Conservation (phyloP, 1,140 invertebrate species). For the Drosophila hydei region DNA sequence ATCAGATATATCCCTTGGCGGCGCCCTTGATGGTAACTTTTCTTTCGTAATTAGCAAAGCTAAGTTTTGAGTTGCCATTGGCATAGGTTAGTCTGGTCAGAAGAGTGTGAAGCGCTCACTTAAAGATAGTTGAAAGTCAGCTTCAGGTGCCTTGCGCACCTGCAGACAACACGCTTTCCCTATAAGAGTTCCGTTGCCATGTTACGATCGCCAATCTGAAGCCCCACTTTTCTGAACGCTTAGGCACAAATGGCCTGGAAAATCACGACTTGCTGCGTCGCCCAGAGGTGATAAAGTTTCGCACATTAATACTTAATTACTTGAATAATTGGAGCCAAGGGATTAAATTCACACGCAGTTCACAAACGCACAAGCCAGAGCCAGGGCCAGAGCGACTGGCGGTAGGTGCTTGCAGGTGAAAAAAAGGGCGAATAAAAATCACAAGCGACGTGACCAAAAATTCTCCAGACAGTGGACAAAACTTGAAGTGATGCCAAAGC, state of each 20-base stretch:
- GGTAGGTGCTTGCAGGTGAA: conserved; percentile 57
- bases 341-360: conserved; percentile 74
- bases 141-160: no score
- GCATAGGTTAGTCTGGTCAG: no score
- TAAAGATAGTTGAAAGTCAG: no score
- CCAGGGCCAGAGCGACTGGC: conserved; percentile 8
- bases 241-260: conserved; percentile 75
- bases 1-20: conserved; percentile 36
- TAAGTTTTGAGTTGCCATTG: background rate
- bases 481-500: conserved; percentile 77
- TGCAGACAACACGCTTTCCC: no score
- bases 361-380: conserved; percentile 17
- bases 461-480: conserved; percentile 36
- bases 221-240: conserved; percentile 62
- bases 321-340: conserved; percentile 79
- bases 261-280: conserved; percentile 68
- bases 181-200: background rate
- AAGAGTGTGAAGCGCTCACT: no score
- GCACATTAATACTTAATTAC: conserved; percentile 82
- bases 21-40: conserved; percentile 40
- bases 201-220: conserved; percentile 41
- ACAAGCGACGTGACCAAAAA: conserved; percentile 25
- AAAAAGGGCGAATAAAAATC: conserved; percentile 24
- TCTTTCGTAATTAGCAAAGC: conserved; percentile 37
- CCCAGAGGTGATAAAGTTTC: conserved; percentile 76